phyloP scores from a whole-genome alignment of 1,140 invertebrate genomes.

The Linepithema humile region DNA sequence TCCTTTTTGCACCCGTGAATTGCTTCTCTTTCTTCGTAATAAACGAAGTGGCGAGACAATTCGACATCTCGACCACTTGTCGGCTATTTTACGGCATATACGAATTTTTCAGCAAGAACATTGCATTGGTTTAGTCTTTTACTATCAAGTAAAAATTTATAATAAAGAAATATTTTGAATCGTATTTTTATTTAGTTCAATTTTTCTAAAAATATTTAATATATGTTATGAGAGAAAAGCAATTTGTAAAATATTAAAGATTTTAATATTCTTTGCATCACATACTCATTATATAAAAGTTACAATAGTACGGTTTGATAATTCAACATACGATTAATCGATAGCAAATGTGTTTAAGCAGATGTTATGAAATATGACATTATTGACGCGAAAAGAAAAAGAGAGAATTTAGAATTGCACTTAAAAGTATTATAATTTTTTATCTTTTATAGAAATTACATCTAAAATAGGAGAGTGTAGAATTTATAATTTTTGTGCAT shows the following conservation, averaged over 20 bases:
- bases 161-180: too few relatives aligned
- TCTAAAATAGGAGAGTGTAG: neutral
- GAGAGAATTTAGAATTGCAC: too few relatives aligned
- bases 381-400: neutral
- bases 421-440: too few relatives aligned
- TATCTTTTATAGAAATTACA: neutral
- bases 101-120: neutral
- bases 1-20: conserved; percentile 44
- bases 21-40: conserved; percentile 43
- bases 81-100: conserved; percentile 22
- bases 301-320: neutral
- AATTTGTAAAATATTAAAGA: neutral
- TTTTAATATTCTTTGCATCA: neutral
- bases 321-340: too few relatives aligned
- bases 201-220: neutral
- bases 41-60: conserved; percentile 48
- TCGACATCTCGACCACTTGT: conserved; percentile 53
- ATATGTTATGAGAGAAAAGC: neutral
- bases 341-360: too few relatives aligned
- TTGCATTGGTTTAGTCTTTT: neutral
- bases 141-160: neutral
- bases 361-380: too few relatives aligned
- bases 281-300: neutral
- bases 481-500: neutral
- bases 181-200: neutral